Evolutionary conservation across 2,888 invertebrate species (phyloP), one percentile per base, ranked within the genome.

Genomic region (Sthenelais limicola): DNA sequence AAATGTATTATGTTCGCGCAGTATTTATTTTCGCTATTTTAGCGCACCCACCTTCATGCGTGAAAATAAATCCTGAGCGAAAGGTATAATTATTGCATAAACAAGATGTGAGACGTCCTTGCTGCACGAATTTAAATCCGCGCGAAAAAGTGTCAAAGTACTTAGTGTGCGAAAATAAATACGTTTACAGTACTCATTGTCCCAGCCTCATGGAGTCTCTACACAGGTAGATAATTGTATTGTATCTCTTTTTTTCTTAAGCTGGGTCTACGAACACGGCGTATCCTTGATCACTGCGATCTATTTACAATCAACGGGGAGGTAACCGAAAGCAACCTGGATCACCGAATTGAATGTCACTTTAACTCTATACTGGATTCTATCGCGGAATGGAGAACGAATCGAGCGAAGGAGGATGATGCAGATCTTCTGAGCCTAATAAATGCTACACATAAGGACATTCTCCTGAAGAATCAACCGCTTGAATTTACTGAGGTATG

Each of bases 341-440:
- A 87, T 75, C 78, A 82, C 33, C 77, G 85, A n/a, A 84, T 88
- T 72, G 86, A 88, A 74, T 85, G 85, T 72, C 88, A 88, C 77
- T 88, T 88, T 79, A 88, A 88, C 74, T 84, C 86, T 3, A 80
- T 88, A 74, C 80, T 88, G 58, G 88, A 88, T 76, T 52, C 21
- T 15, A 21, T 47, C n/a, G 84, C 85, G 24, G 84, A 85, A 67
- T 69, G 69, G 52, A 32, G 69, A 1, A 18, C 18, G 3, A 32
- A 32, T 33, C 5, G 30, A 30, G 7, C 48, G 15, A 28, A 38
- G 5, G 21, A 47, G 48, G 30, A 67, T 15, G 67, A 67, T n/a
- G 67, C 32, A 26, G 49, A 67, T 30, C 21, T 67, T 4, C 47
- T 67, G 30, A 48, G 48, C 21, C 38, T 35, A 74, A 79, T 88